Conservation (phyloP, 2,797 vertebrate species). For the Mus spretus region DNA sequence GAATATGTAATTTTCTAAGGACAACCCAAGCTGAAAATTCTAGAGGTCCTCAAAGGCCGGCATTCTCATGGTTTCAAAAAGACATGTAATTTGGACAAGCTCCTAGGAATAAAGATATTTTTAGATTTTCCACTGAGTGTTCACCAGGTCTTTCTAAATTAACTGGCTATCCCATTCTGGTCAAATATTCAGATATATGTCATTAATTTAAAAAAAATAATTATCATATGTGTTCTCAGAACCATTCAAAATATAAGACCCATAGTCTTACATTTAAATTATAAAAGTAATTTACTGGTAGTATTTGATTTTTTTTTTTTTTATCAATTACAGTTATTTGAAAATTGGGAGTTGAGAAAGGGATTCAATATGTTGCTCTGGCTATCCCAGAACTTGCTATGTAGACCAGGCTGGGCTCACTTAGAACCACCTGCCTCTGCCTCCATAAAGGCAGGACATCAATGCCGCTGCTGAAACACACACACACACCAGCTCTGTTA, state of each 20-base stretch:
- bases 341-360: neutral
- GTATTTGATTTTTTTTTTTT: conserved; percentile 11
- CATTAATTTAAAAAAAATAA: conserved; percentile 40
- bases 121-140: conserved; percentile 58
- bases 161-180: conserved; percentile 11
- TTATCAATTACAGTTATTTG: neutral
- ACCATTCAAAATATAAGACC: conserved; percentile 65
- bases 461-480: too few relatives aligned
- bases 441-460: neutral
- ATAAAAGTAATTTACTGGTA: conserved; percentile 7
- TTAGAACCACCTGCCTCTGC: neutral
- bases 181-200: conserved; percentile 39
- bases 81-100: conserved; percentile 1
- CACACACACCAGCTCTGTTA: neutral
- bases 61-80: conserved; percentile 59
- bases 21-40: conserved; percentile 16
- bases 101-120: conserved; percentile 52
- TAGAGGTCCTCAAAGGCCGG: conserved; percentile 7
- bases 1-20: conserved; percentile 56
- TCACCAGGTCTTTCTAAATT: conserved; percentile 33
- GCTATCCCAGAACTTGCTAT: neutral
- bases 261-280: neutral
- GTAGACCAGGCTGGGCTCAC: neutral
- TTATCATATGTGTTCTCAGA: conserved; percentile 27
- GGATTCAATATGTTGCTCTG: neutral